Evolutionary conservation across 2,113 vertebrate species (phyloP).

Genomic region (Dasyurus viverrinus): DNA sequence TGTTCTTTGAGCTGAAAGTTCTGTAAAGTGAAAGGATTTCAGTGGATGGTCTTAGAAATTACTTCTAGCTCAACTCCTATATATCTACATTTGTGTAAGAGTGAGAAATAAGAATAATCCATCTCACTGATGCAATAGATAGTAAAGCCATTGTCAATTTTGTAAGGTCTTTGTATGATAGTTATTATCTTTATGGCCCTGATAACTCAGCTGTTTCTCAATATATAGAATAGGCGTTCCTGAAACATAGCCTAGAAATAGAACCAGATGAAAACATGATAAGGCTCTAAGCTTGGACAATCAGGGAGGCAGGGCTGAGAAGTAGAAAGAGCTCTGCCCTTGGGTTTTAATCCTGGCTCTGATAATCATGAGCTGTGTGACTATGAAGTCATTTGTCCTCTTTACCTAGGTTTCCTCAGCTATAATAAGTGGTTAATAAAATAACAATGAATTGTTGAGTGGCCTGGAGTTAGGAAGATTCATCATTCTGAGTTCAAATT

Average conservation of each 20-base stretch:
- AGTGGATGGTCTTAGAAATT: background rate
- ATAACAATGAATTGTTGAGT: background rate
- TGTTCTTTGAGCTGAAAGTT: background rate
- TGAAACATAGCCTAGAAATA: background rate
- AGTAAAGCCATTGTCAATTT: background rate
- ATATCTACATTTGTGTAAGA: background rate
- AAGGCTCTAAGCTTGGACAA: background rate
- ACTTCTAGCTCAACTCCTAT: background rate
- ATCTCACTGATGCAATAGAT: background rate
- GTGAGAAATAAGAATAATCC: too few species aligned
- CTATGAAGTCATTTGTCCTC: background rate
- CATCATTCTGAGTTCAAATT: background rate
- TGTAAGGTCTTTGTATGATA: background rate
- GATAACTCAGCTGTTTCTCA: background rate
- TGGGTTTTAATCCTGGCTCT: background rate
- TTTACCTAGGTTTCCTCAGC: background rate
- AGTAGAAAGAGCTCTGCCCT: background rate
- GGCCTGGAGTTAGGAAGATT: background rate
- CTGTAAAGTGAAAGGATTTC: background rate
- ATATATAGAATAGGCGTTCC: background rate
- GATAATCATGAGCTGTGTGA: background rate
- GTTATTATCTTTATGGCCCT: background rate
- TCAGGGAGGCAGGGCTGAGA: background rate
- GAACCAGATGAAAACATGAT: background rate
- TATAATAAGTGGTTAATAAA: background rate